Base-by-base conservation (phyloP, 2,113 vertebrate genomes). In the Serilophus lunatus region DNA sequence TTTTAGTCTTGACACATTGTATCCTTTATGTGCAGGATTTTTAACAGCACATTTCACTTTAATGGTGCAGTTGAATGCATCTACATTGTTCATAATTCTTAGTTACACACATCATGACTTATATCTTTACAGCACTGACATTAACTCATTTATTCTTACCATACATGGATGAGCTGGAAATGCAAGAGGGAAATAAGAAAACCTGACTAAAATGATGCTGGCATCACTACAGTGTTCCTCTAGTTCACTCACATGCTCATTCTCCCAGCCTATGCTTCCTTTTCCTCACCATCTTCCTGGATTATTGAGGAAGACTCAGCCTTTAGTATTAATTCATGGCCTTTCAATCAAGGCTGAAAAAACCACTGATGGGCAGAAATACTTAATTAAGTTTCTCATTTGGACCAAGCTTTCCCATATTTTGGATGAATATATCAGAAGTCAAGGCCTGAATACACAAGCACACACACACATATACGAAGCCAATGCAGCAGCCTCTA, bases 11-110 rank as follows among this genome's bases (percentile, higher is more conserved):
- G 78, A 80, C 64, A 81, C 36, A 47, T 53, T 89, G 70, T 81
- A 82, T 86, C 78, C 71, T 75, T 80, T 89, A 64, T 35, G 35
- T 78, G 70, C 12, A 65, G 63, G 63, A 24, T 61, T 95, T 95
- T 87, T 71, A 96, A 75, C 86, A 82, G 82, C 57, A 75, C 36
- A 36, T 92, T 95, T 70, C 75, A 66, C 61, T 75, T 61, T 60
- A 86, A 75, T 8, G 3, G 38, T 78, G 22, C 71, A 83, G 53
- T 10, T 76, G 63, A 93, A 95, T 95, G 77, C 47, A 80, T 80
- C 53, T 60, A 9, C 45, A 65, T 26, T 86, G 72, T 47, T 83
- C 38, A 59, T 86, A 95, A 83, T 65, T 95, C 90, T 68, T 69
- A 61, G 59, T 80, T 85, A 84, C 40, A 77, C 44, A 79, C 36